These are phyloP conservation scores for Halocaridina rubra DNA, from an alignment of 2,888 invertebrate genomes.

Conservation along the genomic window DNA sequence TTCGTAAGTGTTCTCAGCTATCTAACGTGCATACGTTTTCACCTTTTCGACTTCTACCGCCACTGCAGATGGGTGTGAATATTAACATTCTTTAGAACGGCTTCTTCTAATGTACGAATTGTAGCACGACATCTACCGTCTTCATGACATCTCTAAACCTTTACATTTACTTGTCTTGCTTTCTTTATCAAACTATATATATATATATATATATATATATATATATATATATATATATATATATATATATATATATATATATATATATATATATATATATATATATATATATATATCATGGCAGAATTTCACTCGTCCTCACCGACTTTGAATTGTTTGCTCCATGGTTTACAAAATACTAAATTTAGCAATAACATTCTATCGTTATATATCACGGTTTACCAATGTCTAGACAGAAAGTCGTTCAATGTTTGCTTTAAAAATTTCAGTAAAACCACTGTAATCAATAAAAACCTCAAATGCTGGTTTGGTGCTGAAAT, in stretches of 20 bases:
- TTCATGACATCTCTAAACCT: neutral
- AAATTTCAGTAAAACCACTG: neutral
- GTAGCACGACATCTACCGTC: too few species aligned
- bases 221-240: constrained; percentile 14
- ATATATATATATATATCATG: too few species aligned
- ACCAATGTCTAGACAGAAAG: neutral
- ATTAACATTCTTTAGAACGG: too few species aligned
- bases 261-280: constrained; percentile 4
- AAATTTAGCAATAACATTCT: neutral
- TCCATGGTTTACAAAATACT: neutral
- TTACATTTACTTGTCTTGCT: neutral
- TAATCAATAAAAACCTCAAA: neutral
- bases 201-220: neutral
- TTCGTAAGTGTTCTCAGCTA: too few species aligned
- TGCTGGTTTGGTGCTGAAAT: neutral
- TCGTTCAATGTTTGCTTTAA: neutral
- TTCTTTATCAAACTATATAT: neutral
- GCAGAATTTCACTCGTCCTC: neutral
- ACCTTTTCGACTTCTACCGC: too few species aligned
- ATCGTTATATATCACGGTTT: neutral
- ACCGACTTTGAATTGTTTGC: neutral
- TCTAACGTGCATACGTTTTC: too few species aligned
- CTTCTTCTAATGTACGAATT: too few species aligned
- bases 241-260: constrained; percentile 14
- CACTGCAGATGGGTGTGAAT: too few species aligned